Conservation (phyloP, 2,888 invertebrate species). For the Lissonota sp. region DNA sequence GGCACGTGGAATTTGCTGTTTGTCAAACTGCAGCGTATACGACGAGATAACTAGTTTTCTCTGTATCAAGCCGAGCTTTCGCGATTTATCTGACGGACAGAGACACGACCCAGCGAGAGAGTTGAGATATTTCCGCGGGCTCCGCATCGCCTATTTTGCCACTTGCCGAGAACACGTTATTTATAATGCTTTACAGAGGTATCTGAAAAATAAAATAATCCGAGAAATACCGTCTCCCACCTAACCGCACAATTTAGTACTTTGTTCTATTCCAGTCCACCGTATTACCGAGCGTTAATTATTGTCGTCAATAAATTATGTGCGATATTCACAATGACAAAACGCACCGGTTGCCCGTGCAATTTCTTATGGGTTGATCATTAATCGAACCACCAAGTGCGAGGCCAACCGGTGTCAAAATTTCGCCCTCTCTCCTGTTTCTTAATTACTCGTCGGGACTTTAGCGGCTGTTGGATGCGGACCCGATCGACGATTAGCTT, state of each 20-base stretch:
- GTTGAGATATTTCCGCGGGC: slow-evolving; percentile 31
- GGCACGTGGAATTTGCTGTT: slow-evolving; percentile 53
- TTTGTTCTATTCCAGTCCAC: too few species aligned
- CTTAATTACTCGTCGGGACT: slow-evolving; percentile 50
- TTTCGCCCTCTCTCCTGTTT: slow-evolving; percentile 35
- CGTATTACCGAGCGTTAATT: too few species aligned
- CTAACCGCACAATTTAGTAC: too few species aligned
- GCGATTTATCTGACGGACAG: slow-evolving; percentile 39
- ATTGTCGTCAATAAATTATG: neutral
- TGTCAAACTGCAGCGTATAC: slow-evolving; percentile 41
- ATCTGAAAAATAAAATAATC: neutral
- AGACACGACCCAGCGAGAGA: slow-evolving; percentile 17
- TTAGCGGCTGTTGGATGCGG: slow-evolving; percentile 26
- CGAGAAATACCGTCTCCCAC: too few species aligned
- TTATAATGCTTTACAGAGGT: slow-evolving; percentile 31
- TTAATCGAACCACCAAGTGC: neutral
- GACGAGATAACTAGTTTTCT: slow-evolving; percentile 45
- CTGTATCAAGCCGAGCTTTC: slow-evolving; percentile 26
- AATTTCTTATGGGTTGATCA: neutral
- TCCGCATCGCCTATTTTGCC: slow-evolving; percentile 10
- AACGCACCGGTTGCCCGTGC: slow-evolving; percentile 12
- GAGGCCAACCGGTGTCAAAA: slow-evolving; percentile 47
- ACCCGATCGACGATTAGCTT: slow-evolving; percentile 61
- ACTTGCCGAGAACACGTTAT: slow-evolving; percentile 17
- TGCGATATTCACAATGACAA: neutral